Evolutionary conservation across 1,140 invertebrate genomes (phyloP), one percentile per base, ranked within the genome.

Genomic region (Drosophila tropicalis): DNA sequence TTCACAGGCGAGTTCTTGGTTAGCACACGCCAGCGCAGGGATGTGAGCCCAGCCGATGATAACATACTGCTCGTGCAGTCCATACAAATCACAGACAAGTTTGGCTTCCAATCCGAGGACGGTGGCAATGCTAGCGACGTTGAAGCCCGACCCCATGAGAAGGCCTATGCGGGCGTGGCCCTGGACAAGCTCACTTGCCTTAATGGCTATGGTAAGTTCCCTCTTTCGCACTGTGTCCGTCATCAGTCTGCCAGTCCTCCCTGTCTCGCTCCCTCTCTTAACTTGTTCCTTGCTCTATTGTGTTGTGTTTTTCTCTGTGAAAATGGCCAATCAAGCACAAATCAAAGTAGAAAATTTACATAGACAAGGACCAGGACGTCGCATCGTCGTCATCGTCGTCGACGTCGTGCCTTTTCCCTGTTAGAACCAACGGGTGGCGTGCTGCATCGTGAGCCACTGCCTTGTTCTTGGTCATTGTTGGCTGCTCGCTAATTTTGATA

Each of bases 11-110:
- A 91, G 73, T 89, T 90, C 72, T 73, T 78, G 72, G 55, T 91
- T 62, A 91, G 90, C 79, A 84, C 90, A 66, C 72, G 81, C 62
- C 70, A 72, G 29, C 81, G 81, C 57, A 86, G 90, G 39, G 90
- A 91, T 90, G 84, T 86, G 56, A 78, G 67, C 67, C 62, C 84
- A 40, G 93, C 94, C 47, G 95, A 95, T 66, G 96, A 98, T 80
- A 96, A 98, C 90, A 94, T 98, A 84, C 94, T 98, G 10, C 94
- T 98, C 25, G 96, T 97, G 15, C 96, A 98, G 90, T 96, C 96
- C 29, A 98, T 98, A 84, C 96, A 97, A 91, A 98, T 98, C 84
- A 97, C 96, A 17, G 97, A 98, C 92, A 97, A 97, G 86, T 98
- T 98, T 91, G 96, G 96, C 10, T 97, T 97, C 92, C 95, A 97